Conservation (phyloP, 2,797 vertebrate species). For the Anguilla obscura region DNA sequence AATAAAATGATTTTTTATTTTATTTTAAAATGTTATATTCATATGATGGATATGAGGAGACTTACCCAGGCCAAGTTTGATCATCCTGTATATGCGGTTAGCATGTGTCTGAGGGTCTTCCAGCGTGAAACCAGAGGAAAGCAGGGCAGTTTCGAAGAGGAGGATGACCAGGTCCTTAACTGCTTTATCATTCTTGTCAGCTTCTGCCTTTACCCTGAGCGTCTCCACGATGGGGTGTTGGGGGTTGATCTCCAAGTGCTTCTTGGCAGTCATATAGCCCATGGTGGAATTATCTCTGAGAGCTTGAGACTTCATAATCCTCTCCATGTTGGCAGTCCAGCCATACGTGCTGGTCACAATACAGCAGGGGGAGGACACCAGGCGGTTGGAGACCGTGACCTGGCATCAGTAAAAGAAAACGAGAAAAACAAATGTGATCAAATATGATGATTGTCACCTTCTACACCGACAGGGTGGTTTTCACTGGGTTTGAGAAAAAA, state of each 20-base stretch:
- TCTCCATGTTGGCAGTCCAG: constrained; percentile 75
- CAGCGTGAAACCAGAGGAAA: constrained; percentile 78
- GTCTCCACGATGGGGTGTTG: constrained; percentile 82
- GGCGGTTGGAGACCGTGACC: constrained; percentile 88
- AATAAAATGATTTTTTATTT: neutral
- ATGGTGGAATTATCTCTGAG: constrained; percentile 79
- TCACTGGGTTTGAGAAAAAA: neutral
- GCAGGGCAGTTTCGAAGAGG: constrained; percentile 73
- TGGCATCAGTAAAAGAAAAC: constrained; percentile 51
- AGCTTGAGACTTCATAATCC: constrained; percentile 81
- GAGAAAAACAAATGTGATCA: neutral
- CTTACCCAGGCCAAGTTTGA: constrained; percentile 78
- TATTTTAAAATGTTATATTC: neutral
- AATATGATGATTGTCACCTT: neutral
- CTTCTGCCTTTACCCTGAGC: constrained; percentile 77
- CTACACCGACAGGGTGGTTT: no score
- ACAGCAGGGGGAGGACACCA: constrained; percentile 91
- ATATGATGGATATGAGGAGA: constrained; percentile 4
- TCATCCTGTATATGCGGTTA: constrained; percentile 81
- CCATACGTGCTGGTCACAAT: constrained; percentile 90
- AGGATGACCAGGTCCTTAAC: constrained; percentile 81
- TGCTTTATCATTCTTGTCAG: constrained; percentile 81
- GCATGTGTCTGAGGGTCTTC: constrained; percentile 81
- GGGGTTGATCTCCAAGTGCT: constrained; percentile 78
- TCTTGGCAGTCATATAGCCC: constrained; percentile 84